Evolutionary conservation across 2,888 invertebrate species (phyloP).

Genomic region (Odontothrips loti): DNA sequence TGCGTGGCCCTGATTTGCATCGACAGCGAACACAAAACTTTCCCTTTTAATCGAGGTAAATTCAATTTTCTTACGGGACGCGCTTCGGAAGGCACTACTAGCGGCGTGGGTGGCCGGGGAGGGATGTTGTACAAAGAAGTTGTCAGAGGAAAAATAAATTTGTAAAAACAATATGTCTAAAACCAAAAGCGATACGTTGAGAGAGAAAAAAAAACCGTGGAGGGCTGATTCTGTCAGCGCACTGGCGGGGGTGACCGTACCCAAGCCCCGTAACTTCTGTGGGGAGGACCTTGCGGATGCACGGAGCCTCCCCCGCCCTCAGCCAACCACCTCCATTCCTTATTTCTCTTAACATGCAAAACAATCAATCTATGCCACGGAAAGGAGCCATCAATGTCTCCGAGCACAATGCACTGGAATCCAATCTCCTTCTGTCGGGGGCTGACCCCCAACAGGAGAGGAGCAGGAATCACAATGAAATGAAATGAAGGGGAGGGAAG

Average conservation of each 20-base stretch:
- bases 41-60: constrained; percentile 10
- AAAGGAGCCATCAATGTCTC: constrained; percentile 21
- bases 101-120: too few relatives aligned
- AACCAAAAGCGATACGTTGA: neutral
- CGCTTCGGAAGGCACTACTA: neutral
- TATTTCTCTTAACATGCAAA: neutral
- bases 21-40: constrained; percentile 15
- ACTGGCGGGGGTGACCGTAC: neutral
- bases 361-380: constrained; percentile 13
- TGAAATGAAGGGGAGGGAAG: too few relatives aligned
- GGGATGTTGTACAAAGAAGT: too few relatives aligned
- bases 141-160: neutral
- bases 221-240: too few relatives aligned
- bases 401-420: constrained; percentile 13
- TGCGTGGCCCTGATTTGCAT: constrained; percentile 15
- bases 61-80: neutral
- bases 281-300: neutral
- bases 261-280: neutral
- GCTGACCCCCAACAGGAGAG: neutral
- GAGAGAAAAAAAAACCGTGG: neutral
- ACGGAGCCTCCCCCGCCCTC: neutral
- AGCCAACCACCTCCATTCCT: neutral
- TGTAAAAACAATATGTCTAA: neutral
- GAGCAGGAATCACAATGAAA: too few relatives aligned
- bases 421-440: neutral